Evolutionary conservation across 2,113 vertebrate species (phyloP), one percentile per base, ranked within the genome.

Genomic region (Prionailurus viverrinus): DNA sequence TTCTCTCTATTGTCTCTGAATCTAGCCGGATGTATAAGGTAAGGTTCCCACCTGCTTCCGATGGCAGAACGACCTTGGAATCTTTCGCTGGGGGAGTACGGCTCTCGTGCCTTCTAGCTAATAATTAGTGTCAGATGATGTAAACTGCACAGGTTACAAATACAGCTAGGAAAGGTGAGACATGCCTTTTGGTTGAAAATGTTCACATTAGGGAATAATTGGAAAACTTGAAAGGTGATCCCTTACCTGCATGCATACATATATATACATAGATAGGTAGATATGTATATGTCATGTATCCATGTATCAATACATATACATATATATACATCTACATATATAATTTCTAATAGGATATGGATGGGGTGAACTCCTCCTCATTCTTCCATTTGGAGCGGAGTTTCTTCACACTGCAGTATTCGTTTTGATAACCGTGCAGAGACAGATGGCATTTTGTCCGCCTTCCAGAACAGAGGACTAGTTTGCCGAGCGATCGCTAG

Each of bases 391-490:
- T 97, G 98, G 98, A 98, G 94, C 87, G 1, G 76, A 97, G 95
- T 98, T 98, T 98, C 98, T 98, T 98, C 98, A 97, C 78, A 1
- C 98, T 98, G 79, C 98, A 98, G 98, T 98, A 99, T 99, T 98
- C 98, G 98, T 99, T 99, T 99, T 98, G 98, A 99, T 99, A 99
- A 98, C 98, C 98, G 91, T 98, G 98, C 98, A 98, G 98, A 99
- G 99, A 99, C 99, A 99, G 99, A 99, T 99, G 99, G 99, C 98
- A 98, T 98, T 98, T 98, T 98, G 98, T 99, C 98, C 18, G 97
- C 98, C 98, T 99, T 99, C 98, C 99, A 99, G 98, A 99, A 98
- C 98, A 98, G 98, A 99, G 98, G 98, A 99, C 98, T 98, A 98
- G 99, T 99, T 99, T 99, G 98, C 99, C 2, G 97, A 98, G 98